These are phyloP conservation scores for Hypsopygia costalis DNA, from an alignment of 2,888 invertebrate genomes.

Conservation along the genomic window DNA sequence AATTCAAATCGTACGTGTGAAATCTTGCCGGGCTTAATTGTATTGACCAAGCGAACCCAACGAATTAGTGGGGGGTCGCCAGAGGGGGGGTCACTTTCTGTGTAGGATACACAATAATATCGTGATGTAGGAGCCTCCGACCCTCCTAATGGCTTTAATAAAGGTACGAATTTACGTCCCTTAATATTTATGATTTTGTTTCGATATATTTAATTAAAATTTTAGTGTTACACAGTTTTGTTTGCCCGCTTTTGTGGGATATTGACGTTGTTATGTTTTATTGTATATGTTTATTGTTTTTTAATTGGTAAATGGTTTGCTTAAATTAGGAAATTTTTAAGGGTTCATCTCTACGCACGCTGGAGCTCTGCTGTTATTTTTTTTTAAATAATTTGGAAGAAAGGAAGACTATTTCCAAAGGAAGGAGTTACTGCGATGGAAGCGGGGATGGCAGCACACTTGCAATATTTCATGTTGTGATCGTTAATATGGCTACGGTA, in stretches of 20 bases:
- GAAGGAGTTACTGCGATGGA: too few species aligned
- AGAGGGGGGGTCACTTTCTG: constrained; percentile 30
- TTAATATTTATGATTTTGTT: constrained; percentile 74
- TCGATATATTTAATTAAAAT: constrained; percentile 77
- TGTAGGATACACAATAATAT: constrained; percentile 63
- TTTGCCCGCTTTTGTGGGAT: constrained; percentile 13
- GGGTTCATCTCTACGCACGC: too few species aligned
- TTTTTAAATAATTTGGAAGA: too few species aligned
- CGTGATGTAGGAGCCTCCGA: constrained; percentile 54
- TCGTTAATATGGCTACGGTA: too few species aligned
- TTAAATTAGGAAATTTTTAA: too few species aligned
- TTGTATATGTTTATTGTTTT: neutral
- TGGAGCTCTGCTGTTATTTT: too few species aligned
- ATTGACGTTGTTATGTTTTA: neutral
- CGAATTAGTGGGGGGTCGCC: constrained; percentile 30
- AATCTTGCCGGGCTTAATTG: constrained; percentile 75
- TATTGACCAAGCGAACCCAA: constrained; percentile 66
- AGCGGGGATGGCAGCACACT: too few species aligned
- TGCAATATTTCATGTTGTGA: too few species aligned
- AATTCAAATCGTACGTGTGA: constrained; percentile 78
- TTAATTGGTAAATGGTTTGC: too few species aligned
- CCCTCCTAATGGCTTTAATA: constrained; percentile 76
- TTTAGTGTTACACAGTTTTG: constrained; percentile 41
- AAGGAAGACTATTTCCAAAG: too few species aligned
- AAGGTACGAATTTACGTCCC: constrained; percentile 71